Base-by-base conservation (phyloP, 2,888 invertebrate genomes). In the Nineta flava region DNA sequence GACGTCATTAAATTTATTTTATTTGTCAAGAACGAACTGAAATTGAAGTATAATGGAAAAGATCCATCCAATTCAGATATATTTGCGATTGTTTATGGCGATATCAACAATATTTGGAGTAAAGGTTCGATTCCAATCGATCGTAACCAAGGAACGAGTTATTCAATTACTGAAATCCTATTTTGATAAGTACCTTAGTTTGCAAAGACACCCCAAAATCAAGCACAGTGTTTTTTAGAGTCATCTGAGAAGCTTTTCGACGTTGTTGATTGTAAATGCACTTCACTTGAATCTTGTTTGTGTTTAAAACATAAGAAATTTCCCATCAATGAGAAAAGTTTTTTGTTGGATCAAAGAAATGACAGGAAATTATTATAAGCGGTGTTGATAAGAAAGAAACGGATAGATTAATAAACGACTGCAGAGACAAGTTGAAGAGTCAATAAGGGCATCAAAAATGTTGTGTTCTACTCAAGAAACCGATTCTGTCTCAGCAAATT, bases 271-370 rank as follows among this genome's bases (percentile, higher is more conserved):
- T 47, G 47, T 47, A 47, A 47, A 38, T 47, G 47, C 15, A 13
- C 31, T 17, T 17, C 31, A 15, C 34, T 47, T 17, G 12, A n/a
- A 9, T 12, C n/a, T 4, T 47, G 47, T 2, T 10, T 12, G n/a
- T 38, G 50, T 48, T 10, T 10, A 10, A 32, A 32, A 32, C 48
- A 46, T 31, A 51, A 16, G 13, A 51, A 48, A 44, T 38, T 52
- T 15, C 45, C 49, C n/a, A 9, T 32, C 16, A 38, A 12, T 3
- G 50, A 50, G 17, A 21, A 38, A n/a, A 15, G 10, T 9, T 52
- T 52, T 48, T 2, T 50, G 16, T 19, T 21, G 9, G 52, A 52
- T 34, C 50, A 51, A 26, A 47, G 52, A 45, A 45, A n/a, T 13
- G 26, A 31, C 34, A 15, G 50, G 31, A 51, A 45, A 51, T 51